Base-by-base conservation (phyloP, 2,888 invertebrate species). In the Caenorhabditis angaria region DNA sequence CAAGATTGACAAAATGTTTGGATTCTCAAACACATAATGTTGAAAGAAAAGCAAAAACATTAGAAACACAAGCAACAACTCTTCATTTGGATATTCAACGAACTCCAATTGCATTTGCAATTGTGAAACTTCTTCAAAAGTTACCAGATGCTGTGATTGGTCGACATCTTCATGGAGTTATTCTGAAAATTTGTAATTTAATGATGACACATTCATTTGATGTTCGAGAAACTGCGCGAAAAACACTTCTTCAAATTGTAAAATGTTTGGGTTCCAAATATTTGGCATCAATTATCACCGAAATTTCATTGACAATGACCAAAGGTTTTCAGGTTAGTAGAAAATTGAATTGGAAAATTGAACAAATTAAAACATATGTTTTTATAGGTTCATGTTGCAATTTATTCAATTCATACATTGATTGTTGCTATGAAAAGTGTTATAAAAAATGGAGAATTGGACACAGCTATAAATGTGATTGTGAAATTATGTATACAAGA, bases 91-190 rank as follows among this genome's bases (percentile, higher is more conserved):
- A 97, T 85, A 92, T 95, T 82, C 90, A 93, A 75, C 91, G 94
- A 57, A 93, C 97, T 8, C 97, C 97, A 0, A 92, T 99, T 69
- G 95, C 95, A 0, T 89, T 97, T 63, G 95, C 97, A 0, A 91
- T 95, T 63, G 94, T 97, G 0, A 96, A 96, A 88, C 88, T 97
- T 24, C 89, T 99, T 77, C 94, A 95, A 86, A 92, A 93, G 81
- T 89, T 97, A 56, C 96, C 97, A 0, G 72, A 25, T 90, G 91
- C 61, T 24, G 68, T 81, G 3, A 63, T 78, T 24, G 77, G 82
- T 14, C 74, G 78, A 10, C 76, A 87, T 67, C 75, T 87, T 41
- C 85, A 87, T 50, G 93, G 94, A 62, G 81, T 87, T 5, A 69
- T 86, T 73, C 76, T 84, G 74, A 95, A 95, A 88, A 90, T 97